Percentiles rank a stretch among this genome's conserved stretches.
These are phyloP conservation scores for Halcyon senegalensis DNA, from an alignment of 2,113 vertebrate genomes.

Conservation along the genomic window DNA sequence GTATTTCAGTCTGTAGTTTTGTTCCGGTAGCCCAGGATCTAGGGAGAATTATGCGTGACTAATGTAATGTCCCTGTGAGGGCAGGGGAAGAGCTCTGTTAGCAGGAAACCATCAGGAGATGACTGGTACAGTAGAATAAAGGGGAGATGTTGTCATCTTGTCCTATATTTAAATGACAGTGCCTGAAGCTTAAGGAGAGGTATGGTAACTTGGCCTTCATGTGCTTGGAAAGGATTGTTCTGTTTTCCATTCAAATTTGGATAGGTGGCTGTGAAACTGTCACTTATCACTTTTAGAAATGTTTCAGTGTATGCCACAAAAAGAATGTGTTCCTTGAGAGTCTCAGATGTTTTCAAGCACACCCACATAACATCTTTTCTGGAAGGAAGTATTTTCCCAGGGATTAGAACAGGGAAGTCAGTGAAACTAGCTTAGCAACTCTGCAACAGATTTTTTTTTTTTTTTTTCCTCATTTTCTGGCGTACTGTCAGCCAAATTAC, in stretches of 20 bases:
- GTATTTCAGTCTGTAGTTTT: background rate
- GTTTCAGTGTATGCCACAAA: background rate
- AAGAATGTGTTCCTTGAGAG: slow-evolving; percentile 52
- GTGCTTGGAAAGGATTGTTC: background rate
- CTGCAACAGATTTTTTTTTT: background rate
- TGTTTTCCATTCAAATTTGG: slow-evolving; percentile 33
- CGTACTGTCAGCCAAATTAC: background rate
- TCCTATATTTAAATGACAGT: background rate
- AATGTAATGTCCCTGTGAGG: background rate
- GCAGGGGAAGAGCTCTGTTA: background rate
- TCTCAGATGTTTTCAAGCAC: slow-evolving; percentile 59
- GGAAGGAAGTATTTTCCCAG: slow-evolving; percentile 53
- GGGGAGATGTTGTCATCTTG: background rate
- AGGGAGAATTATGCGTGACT: background rate
- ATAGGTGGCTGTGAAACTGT: slow-evolving; percentile 31
- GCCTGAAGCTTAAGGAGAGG: background rate
- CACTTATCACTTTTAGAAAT: slow-evolving; percentile 23
- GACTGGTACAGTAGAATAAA: background rate
- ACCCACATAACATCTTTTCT: slow-evolving; percentile 56
- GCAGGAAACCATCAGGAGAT: background rate
- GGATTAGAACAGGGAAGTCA: background rate
- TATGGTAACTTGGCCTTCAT: background rate
- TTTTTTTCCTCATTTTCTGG: background rate
- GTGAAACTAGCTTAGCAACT: background rate
- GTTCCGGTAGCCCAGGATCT: background rate